Conservation (phyloP, 2,113 vertebrate genomes). For the Epinephelus lanceolatus region DNA sequence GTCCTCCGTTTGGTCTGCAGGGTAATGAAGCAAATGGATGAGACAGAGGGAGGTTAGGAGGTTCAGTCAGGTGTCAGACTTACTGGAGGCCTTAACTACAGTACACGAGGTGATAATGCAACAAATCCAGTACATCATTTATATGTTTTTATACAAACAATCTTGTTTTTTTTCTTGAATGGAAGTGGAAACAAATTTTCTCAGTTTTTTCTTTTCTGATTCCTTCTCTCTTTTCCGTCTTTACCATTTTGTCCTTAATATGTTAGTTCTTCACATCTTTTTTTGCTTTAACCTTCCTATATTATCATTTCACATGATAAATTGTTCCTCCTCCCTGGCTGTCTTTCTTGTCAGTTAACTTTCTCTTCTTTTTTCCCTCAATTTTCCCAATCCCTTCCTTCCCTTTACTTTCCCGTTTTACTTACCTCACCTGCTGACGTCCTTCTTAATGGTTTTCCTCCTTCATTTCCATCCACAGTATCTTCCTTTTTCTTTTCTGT, state of each 20-base stretch:
- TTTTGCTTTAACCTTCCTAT: not conserved
- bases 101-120: constrained; percentile 10
- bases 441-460: no score
- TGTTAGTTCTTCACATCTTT: not conserved
- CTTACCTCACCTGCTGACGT: no score
- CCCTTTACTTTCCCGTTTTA: not conserved
- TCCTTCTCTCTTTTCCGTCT: not conserved
- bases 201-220: not conserved
- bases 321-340: no score
- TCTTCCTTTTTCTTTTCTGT: not conserved
- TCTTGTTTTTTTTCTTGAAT: not conserved
- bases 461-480: no score
- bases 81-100: constrained; percentile 36
- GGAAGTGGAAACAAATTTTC: not conserved
- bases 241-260: not conserved
- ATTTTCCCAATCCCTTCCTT: not conserved
- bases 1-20: constrained; percentile 52
- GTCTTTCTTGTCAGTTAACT: not conserved
- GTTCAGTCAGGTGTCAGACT: constrained; percentile 64
- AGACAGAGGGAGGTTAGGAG: constrained; percentile 7
- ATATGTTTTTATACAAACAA: not conserved
- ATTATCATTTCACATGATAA: not conserved
- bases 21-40: constrained; percentile 58
- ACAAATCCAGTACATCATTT: not conserved
- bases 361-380: no score